Evolutionary conservation across 2,797 vertebrate genomes (phyloP).

Genomic region (Tauraco hartlaubi): DNA sequence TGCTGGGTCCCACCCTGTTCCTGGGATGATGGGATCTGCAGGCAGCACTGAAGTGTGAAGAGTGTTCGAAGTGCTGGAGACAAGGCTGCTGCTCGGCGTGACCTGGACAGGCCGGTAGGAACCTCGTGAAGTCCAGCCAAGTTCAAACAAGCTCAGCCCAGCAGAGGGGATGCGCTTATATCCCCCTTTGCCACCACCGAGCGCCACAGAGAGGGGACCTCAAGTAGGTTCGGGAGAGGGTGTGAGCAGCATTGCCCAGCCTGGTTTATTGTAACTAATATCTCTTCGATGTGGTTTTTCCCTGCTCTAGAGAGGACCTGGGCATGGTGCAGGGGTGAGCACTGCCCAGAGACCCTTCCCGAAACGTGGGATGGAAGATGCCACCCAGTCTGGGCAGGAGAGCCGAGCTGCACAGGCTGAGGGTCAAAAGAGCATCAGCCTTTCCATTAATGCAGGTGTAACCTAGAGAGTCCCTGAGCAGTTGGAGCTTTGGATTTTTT

Average conservation of each 20-base stretch:
- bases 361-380: accelerated
- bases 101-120: background rate
- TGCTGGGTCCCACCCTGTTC: background rate
- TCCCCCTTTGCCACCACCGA: background rate
- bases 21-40: background rate
- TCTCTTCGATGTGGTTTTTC: background rate
- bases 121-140: background rate
- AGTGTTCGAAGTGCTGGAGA: background rate
- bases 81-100: background rate
- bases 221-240: background rate
- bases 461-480: background rate
- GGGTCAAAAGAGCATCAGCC: background rate
- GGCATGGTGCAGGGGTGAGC: background rate
- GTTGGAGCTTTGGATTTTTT: background rate
- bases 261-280: background rate
- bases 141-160: background rate
- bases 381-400: accelerated
- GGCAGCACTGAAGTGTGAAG: background rate
- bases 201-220: background rate
- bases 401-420: background rate
- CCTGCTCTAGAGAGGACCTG: background rate
- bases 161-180: background rate
- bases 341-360: background rate
- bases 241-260: background rate
- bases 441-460: background rate